Evolutionary conservation across 2,797 vertebrate genomes (phyloP).

Genomic region (Antennarius maculatus): DNA sequence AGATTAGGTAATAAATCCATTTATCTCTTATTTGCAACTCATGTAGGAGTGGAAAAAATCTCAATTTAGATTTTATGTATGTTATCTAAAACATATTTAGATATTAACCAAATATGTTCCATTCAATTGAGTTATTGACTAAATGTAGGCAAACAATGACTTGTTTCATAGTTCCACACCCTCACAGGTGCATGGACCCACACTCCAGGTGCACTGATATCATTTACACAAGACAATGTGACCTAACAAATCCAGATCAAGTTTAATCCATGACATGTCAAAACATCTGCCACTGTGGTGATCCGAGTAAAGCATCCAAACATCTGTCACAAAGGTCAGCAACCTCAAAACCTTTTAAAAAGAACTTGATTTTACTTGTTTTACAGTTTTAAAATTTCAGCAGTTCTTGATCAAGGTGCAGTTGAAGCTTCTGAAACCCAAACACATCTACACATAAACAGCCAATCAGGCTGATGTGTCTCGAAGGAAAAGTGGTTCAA

Average conservation of each 20-base stretch:
- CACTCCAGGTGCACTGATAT: slow-evolving; percentile 72
- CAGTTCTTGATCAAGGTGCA: background rate
- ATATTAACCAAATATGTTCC: slow-evolving; percentile 25
- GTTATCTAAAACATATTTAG: background rate
- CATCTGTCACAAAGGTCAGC: slow-evolving; percentile 46
- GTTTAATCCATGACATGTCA: slow-evolving; percentile 67
- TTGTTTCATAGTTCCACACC: slow-evolving; percentile 54
- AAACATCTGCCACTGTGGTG: slow-evolving; percentile 73
- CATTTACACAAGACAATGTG: slow-evolving; percentile 58
- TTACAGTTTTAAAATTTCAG: background rate
- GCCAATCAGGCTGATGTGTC: background rate
- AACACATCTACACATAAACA: background rate
- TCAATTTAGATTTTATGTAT: too few relatives aligned
- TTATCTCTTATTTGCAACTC: too few relatives aligned
- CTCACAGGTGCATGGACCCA: slow-evolving; percentile 72
- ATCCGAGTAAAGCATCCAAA: slow-evolving; percentile 50
- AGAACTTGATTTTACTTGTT: background rate
- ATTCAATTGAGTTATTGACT: slow-evolving; percentile 48
- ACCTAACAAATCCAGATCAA: slow-evolving; percentile 68
- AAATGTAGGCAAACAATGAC: slow-evolving; percentile 62
- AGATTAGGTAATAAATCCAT: too few relatives aligned
- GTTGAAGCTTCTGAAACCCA: background rate
- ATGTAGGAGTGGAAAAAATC: too few relatives aligned
- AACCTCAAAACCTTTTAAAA: slow-evolving; percentile 15
- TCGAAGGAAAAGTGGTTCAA: background rate